A percentile compares a stretch with the other conserved stretches of the same genome.
phyloP scores from a whole-genome alignment of 2,797 vertebrate genomes.

The Trachops cirrhosus region DNA sequence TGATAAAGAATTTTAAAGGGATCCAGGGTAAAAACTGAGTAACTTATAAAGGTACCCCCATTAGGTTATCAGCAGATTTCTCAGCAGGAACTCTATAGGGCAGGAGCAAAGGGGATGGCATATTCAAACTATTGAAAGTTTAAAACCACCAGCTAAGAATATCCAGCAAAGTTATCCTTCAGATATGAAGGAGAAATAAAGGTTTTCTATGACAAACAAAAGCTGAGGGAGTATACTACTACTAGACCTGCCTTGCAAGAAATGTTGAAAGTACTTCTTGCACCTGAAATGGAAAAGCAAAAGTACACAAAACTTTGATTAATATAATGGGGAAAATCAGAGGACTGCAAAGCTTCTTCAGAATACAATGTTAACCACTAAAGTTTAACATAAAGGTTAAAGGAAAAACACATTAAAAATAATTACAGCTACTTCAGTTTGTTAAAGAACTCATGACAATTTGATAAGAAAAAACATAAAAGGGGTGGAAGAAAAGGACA shows the following conservation, averaged over 20 bases:
- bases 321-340: neutral
- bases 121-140: neutral
- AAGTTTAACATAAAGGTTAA: neutral
- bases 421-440: neutral
- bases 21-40: neutral
- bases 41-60: neutral
- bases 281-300: neutral
- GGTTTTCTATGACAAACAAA: neutral
- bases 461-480: neutral
- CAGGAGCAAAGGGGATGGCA: neutral
- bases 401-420: neutral
- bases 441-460: neutral
- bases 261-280: neutral
- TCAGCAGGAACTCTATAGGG: neutral
- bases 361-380: neutral
- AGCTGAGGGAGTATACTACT: neutral
- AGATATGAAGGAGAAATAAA: neutral
- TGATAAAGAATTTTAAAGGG: neutral
- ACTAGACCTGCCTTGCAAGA: neutral
- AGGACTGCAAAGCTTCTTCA: neutral
- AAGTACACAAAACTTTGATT: neutral
- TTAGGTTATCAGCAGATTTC: neutral
- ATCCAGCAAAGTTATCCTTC: neutral
- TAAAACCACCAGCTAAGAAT: neutral
- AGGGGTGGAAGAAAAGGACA: neutral